phyloP scores from a whole-genome alignment of 2,113 vertebrate genomes.

The Ictalurus furcatus region DNA sequence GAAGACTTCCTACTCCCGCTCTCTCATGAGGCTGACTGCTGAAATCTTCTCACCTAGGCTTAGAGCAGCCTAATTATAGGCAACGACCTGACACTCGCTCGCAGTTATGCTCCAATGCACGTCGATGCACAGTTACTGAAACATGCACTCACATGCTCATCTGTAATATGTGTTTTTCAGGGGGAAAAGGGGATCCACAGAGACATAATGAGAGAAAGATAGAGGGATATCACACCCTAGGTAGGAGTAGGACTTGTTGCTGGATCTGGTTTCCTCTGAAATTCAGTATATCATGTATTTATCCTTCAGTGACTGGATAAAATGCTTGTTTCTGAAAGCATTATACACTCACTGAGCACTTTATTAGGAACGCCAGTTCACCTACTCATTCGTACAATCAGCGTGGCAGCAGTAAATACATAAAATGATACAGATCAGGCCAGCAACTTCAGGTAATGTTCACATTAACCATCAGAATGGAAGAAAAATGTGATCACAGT shows the following conservation, averaged over 20 bases:
- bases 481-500: no score
- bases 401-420: no score
- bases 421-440: no score
- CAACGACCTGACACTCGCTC: slow-evolving; percentile 58
- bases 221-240: slow-evolving; percentile 17
- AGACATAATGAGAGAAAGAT: slow-evolving; percentile 18
- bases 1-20: slow-evolving; percentile 66
- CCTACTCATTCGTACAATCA: no score
- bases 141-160: slow-evolving; percentile 67
- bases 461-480: no score
- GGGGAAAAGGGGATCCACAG: slow-evolving; percentile 38
- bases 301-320: background rate
- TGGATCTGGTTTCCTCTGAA: background rate
- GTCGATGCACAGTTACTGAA: slow-evolving; percentile 38
- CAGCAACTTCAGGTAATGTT: no score
- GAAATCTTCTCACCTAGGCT: slow-evolving; percentile 72
- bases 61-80: slow-evolving; percentile 72
- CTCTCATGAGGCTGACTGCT: slow-evolving; percentile 62
- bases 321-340: background rate
- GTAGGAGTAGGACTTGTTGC: background rate
- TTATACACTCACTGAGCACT: background rate
- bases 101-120: slow-evolving; percentile 7
- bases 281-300: background rate
- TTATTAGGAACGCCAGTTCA: no score
- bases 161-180: slow-evolving; percentile 21